These are phyloP conservation scores for Dendroctonus valens DNA, from an alignment of 1,140 invertebrate genomes.

Conservation along the genomic window DNA sequence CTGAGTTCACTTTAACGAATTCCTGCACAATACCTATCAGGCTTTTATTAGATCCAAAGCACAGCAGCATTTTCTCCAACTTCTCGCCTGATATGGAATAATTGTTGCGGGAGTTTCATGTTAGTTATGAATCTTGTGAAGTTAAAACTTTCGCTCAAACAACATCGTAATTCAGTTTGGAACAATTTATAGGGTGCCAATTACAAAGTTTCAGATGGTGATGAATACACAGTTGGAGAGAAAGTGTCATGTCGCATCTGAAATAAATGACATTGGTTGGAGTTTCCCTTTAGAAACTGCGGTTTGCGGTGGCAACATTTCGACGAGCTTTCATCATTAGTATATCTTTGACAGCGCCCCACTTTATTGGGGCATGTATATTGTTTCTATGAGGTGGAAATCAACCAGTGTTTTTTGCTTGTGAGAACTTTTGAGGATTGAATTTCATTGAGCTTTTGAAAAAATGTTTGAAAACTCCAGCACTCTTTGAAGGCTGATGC, in stretches of 20 bases:
- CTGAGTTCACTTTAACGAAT: neutral
- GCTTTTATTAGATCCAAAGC: conserved; percentile 6
- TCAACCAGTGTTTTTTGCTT: too few relatives aligned
- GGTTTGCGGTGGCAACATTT: too few relatives aligned
- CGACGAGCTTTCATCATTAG: too few relatives aligned
- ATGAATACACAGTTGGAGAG: conserved; percentile 12
- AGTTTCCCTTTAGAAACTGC: neutral
- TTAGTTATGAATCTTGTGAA: conserved; percentile 15
- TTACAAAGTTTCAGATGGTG: conserved; percentile 17
- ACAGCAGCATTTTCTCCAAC: conserved; percentile 1
- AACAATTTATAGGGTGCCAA: conserved; percentile 21
- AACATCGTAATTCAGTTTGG: conserved; percentile 18
- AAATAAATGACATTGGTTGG: conserved; percentile 6
- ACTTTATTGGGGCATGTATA: too few relatives aligned
- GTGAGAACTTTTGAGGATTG: too few relatives aligned
- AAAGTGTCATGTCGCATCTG: conserved; percentile 10
- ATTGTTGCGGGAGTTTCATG: conserved; percentile 4
- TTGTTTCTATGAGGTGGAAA: too few relatives aligned
- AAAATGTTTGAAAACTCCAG: too few relatives aligned
- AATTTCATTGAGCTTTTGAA: too few relatives aligned
- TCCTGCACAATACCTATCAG: neutral
- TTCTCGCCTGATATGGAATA: conserved; percentile 4
- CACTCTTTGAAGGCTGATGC: too few relatives aligned
- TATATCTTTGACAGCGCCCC: too few relatives aligned
- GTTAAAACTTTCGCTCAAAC: conserved; percentile 16